These are phyloP conservation scores for Exephanes ischioxanthus DNA, from an alignment of 2,888 invertebrate species.

Conservation along the genomic window DNA sequence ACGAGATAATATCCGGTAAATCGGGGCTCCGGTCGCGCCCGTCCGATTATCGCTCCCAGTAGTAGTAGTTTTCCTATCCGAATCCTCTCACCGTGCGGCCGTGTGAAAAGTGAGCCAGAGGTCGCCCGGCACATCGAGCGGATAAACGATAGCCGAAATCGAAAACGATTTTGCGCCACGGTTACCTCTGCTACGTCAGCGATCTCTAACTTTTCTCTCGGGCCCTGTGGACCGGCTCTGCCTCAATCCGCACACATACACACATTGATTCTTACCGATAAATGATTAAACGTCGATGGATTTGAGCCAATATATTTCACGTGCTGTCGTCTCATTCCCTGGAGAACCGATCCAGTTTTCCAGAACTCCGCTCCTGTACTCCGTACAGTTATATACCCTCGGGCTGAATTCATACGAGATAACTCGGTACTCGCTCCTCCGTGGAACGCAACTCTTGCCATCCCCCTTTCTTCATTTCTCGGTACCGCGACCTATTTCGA, in stretches of 20 bases:
- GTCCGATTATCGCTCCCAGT: conserved; percentile 66
- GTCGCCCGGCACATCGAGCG: conserved; percentile 36
- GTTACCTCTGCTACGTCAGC: conserved; percentile 63
- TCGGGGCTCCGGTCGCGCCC: conserved; percentile 73
- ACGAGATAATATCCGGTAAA: conserved; percentile 79
- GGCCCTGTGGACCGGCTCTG: not conserved
- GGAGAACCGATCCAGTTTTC: conserved; percentile 12
- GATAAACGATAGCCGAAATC: conserved; percentile 68
- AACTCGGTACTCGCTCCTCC: not conserved
- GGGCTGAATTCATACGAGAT: conserved; percentile 5
- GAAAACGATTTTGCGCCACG: conserved; percentile 68
- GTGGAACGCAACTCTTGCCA: not conserved
- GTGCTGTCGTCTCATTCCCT: conserved; percentile 5
- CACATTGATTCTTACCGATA: conserved; percentile 40
- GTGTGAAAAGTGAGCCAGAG: conserved; percentile 62
- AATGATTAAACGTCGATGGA: conserved; percentile 52
- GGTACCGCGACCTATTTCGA: conserved; percentile 7
- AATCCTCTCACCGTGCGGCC: conserved; percentile 36
- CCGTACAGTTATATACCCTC: not conserved
- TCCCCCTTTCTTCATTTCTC: conserved; percentile 5
- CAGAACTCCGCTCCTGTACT: not conserved
- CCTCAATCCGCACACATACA: conserved; percentile 18
- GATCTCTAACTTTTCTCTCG: conserved; percentile 38
- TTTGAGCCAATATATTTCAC: conserved; percentile 45
- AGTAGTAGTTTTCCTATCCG: conserved; percentile 44